These are phyloP conservation scores for Leptoteleia sp. DNA, from an alignment of 1,140 invertebrate species.

Conservation along the genomic window DNA sequence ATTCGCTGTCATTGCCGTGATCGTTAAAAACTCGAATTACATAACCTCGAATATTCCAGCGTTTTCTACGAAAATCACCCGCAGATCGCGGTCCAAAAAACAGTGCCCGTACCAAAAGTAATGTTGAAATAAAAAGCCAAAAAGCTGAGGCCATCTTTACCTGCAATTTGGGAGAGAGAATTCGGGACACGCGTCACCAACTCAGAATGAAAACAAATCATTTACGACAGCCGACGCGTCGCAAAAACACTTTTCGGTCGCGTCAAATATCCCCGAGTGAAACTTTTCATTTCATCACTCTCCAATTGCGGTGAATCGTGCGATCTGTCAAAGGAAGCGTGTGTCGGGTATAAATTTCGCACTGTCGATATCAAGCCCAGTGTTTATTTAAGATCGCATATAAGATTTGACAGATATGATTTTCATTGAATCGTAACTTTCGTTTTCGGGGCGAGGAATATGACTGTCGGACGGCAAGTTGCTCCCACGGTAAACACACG, in stretches of 20 bases:
- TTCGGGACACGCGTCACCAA: slow-evolving; percentile 13
- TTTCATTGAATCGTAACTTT: no score
- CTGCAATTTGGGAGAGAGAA: slow-evolving; percentile 40
- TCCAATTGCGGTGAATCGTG: no score
- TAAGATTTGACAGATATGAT: no score
- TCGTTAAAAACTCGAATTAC: slow-evolving; percentile 21
- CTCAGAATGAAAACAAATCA: neutral
- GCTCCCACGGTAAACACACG: no score
- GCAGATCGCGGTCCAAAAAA: slow-evolving; percentile 1
- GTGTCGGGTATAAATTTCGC: no score
- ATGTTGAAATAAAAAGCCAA: slow-evolving; percentile 6
- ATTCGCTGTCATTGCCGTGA: slow-evolving; percentile 4
- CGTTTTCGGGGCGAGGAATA: no score
- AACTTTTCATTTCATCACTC: no score
- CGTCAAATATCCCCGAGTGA: no score
- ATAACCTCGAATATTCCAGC: slow-evolving; percentile 38
- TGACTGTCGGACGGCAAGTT: no score
- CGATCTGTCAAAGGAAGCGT: no score
- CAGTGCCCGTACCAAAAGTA: slow-evolving; percentile 5
- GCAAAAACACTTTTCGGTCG: neutral
- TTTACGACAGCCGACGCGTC: neutral
- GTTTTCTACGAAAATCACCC: neutral
- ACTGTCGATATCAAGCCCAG: no score
- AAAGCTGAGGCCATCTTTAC: slow-evolving; percentile 38
- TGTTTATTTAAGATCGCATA: no score